Evolutionary conservation across 2,797 vertebrate genomes (phyloP).

Genomic region (Acanthurus lineatus): DNA sequence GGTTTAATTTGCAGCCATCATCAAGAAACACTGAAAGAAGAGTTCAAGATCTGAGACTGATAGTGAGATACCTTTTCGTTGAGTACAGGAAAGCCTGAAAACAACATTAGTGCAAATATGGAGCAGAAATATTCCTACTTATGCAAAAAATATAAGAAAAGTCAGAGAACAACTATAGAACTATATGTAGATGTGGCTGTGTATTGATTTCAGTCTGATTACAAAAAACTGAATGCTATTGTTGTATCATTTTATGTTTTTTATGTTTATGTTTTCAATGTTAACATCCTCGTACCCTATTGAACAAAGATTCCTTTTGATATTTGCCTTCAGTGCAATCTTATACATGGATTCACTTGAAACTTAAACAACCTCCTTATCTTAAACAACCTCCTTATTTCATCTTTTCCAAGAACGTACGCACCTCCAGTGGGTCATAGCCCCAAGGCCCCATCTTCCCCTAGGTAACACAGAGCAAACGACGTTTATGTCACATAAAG

Average conservation of each 20-base stretch:
- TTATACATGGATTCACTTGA: background rate
- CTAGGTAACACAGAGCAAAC: conserved; percentile 74
- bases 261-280: background rate
- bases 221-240: background rate
- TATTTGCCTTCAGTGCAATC: background rate
- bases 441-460: conserved; percentile 90
- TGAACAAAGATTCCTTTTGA: background rate
- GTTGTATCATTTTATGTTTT: conserved; percentile 12
- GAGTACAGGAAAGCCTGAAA: background rate
- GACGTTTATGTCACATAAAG: background rate
- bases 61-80: background rate
- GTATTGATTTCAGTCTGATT: background rate
- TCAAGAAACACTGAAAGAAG: conserved; percentile 61
- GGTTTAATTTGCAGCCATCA: conserved; percentile 82
- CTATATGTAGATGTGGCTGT: background rate
- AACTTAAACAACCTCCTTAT: conserved; percentile 59
- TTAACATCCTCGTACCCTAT: background rate
- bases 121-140: background rate
- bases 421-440: conserved; percentile 90
- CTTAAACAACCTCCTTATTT: conserved; percentile 67
- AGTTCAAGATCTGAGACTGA: conserved; percentile 29
- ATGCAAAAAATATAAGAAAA: background rate
- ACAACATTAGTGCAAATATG: background rate
- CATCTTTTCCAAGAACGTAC: conserved; percentile 87
- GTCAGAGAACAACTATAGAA: background rate